These are phyloP conservation scores for Capreolus pygargus DNA, from an alignment of 2,113 vertebrate species.

Conservation along the genomic window DNA sequence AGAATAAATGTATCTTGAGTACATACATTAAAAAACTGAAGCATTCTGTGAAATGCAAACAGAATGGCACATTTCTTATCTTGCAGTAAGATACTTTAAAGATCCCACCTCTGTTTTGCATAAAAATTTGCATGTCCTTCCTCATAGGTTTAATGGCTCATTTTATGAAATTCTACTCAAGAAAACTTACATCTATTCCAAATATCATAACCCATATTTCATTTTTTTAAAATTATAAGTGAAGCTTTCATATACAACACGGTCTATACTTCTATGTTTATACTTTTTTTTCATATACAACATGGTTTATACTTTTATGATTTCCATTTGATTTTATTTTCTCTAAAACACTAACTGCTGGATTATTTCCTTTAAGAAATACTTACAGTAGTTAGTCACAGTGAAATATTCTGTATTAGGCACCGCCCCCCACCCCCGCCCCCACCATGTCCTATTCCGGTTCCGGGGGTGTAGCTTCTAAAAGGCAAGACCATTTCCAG, in stretches of 20 bases:
- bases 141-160: neutral
- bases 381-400: neutral
- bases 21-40: neutral
- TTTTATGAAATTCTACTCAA: neutral
- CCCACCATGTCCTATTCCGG: neutral
- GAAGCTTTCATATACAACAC: neutral
- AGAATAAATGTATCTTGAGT: slow-evolving; percentile 28
- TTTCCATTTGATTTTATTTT: neutral
- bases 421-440: no score
- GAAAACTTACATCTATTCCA: neutral
- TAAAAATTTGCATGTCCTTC: neutral
- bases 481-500: neutral
- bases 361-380: neutral
- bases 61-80: neutral
- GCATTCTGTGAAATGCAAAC: neutral
- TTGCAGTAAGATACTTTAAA: neutral
- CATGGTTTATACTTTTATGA: neutral
- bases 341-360: neutral
- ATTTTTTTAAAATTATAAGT: neutral
- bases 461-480: neutral
- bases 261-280: neutral
- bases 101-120: neutral
- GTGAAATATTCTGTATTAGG: neutral
- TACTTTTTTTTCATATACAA: neutral
- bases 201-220: neutral